These are phyloP conservation scores for Ormyrus nitidulus DNA, from an alignment of 2,888 invertebrate species.

Conservation along the genomic window DNA sequence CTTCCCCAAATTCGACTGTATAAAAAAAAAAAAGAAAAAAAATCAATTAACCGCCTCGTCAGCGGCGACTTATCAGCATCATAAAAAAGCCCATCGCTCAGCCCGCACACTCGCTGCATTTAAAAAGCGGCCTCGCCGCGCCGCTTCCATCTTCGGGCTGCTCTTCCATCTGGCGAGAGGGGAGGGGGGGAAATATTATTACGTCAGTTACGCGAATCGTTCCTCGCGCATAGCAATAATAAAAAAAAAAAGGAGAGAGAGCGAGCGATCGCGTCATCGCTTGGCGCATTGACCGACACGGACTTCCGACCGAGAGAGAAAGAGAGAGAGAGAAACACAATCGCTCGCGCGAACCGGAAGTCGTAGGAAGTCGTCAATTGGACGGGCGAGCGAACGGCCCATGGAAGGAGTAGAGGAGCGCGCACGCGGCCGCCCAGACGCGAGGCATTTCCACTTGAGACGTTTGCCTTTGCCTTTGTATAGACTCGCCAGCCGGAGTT, in stretches of 20 bases:
- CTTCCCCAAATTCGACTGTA: too few relatives aligned
- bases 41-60: too few relatives aligned
- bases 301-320: slow-evolving; percentile 40
- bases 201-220: slow-evolving; percentile 40
- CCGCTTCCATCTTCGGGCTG: slow-evolving; percentile 32
- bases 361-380: slow-evolving; percentile 71
- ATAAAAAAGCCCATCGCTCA: too few relatives aligned
- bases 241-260: slow-evolving; percentile 65
- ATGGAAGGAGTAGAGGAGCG: neutral
- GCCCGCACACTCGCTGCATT: too few relatives aligned
- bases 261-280: slow-evolving; percentile 45
- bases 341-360: slow-evolving; percentile 63
- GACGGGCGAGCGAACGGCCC: slow-evolving; percentile 3
- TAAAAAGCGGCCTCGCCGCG: neutral
- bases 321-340: neutral
- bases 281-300: slow-evolving; percentile 33
- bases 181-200: neutral
- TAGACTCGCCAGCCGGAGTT: too few relatives aligned
- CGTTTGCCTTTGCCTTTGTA: neutral
- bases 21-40: too few relatives aligned
- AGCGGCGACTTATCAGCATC: too few relatives aligned
- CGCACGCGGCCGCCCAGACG: slow-evolving; percentile 24
- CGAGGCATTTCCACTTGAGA: slow-evolving; percentile 39
- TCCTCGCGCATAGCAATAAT: slow-evolving; percentile 57
- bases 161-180: neutral